Evolutionary conservation across 2,888 invertebrate genomes (phyloP).

Genomic region (Microdon myrmicae): DNA sequence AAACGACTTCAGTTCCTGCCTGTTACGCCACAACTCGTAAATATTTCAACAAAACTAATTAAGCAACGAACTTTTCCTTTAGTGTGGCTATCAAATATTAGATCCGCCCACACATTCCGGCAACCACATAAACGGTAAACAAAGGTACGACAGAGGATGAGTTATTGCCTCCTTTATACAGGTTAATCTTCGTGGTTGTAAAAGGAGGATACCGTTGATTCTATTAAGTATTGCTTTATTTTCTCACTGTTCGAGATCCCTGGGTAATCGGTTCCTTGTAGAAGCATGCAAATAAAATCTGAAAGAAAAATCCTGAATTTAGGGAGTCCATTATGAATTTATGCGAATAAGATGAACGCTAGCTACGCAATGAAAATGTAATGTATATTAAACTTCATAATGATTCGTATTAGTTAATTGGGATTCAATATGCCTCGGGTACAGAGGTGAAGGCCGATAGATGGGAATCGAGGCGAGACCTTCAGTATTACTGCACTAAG

Average conservation of each 20-base stretch:
- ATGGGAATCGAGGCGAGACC: too few species aligned
- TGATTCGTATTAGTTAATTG: too few species aligned
- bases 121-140: neutral
- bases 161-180: slow-evolving; percentile 22
- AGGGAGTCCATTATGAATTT: too few species aligned
- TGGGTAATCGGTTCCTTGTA: slow-evolving; percentile 25
- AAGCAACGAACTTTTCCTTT: slow-evolving; percentile 27
- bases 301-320: slow-evolving; percentile 11
- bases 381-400: too few species aligned
- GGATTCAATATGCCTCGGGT: too few species aligned
- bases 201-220: slow-evolving; percentile 15
- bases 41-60: slow-evolving; percentile 30
- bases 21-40: slow-evolving; percentile 21
- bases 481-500: too few species aligned
- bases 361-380: too few species aligned
- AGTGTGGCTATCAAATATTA: too few species aligned
- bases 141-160: slow-evolving; percentile 10
- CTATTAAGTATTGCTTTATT: slow-evolving; percentile 28
- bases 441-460: too few species aligned
- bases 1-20: slow-evolving; percentile 16
- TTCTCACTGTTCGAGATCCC: slow-evolving; percentile 21
- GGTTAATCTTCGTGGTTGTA: neutral
- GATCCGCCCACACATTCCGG: too few species aligned
- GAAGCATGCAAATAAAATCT: slow-evolving; percentile 4
- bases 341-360: too few species aligned